These are phyloP conservation scores for Teinopalpus imperialis DNA, from an alignment of 2,888 invertebrate genomes.

Conservation along the genomic window DNA sequence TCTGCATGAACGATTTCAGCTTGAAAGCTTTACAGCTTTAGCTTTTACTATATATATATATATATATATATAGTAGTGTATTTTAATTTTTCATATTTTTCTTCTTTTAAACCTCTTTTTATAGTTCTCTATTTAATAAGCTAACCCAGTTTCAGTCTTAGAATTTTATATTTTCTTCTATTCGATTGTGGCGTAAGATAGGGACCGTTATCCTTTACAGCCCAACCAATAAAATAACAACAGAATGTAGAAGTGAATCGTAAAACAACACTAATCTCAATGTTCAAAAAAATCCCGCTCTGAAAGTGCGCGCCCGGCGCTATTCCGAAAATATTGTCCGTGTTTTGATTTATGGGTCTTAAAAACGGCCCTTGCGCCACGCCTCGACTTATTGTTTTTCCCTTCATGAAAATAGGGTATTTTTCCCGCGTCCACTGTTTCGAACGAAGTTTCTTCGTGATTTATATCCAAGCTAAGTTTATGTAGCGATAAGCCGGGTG, in stretches of 20 bases:
- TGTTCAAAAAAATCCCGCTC: constrained; percentile 59
- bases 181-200: constrained; percentile 25
- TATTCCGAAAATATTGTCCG: constrained; percentile 67
- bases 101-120: neutral
- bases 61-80: too few relatives aligned
- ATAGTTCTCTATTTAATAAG: constrained; percentile 45
- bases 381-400: constrained; percentile 75
- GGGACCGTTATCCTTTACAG: constrained; percentile 47
- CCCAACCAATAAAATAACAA: constrained; percentile 57
- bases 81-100: too few relatives aligned
- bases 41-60: too few relatives aligned
- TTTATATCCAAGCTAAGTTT: constrained; percentile 52
- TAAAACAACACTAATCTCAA: constrained; percentile 74
- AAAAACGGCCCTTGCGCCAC: constrained; percentile 70
- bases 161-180: constrained; percentile 25
- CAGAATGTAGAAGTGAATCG: constrained; percentile 65
- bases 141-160: constrained; percentile 40
- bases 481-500: constrained; percentile 54
- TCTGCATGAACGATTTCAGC: constrained; percentile 43
- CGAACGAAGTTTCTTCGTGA: constrained; percentile 49
- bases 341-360: constrained; percentile 78
- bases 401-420: constrained; percentile 73
- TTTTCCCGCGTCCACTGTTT: constrained; percentile 60
- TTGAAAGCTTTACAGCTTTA: too few relatives aligned
- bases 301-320: constrained; percentile 61